phyloP scores from a whole-genome alignment of 2,888 invertebrate species.

The Diarsia dahlii region DNA sequence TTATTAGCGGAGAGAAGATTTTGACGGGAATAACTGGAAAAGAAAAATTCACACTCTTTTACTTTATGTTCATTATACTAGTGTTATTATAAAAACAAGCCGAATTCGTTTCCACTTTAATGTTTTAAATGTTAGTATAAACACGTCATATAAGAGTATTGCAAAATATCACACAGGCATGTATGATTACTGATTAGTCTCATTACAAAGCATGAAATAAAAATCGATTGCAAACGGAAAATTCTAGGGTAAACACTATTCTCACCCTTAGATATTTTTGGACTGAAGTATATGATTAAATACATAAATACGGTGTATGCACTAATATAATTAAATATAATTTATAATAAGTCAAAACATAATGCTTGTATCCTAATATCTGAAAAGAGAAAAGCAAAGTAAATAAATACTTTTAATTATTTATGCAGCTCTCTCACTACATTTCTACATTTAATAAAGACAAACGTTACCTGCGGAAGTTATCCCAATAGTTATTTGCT shows the following conservation, averaged over 20 bases:
- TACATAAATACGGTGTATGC: conserved; percentile 67
- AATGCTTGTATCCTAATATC: conserved; percentile 79
- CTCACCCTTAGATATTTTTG: conserved; percentile 74
- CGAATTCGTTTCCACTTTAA: conserved; percentile 28
- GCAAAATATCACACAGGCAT: conserved; percentile 48
- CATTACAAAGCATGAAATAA: conserved; percentile 55
- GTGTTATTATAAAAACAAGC: conserved; percentile 25
- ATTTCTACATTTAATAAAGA: conserved; percentile 6
- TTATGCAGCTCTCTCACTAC: conserved; percentile 18
- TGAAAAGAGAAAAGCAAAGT: conserved; percentile 82
- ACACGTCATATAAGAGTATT: conserved; percentile 52
- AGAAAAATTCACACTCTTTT: conserved; percentile 50
- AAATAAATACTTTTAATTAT: conserved; percentile 60
- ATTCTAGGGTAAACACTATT: conserved; percentile 71
- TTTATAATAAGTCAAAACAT: conserved; percentile 57
- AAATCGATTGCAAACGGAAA: conserved; percentile 53
- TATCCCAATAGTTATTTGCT: conserved; percentile 98
- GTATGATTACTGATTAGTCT: conserved; percentile 59
- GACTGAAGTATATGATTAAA: conserved; percentile 62
- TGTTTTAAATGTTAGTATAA: conserved; percentile 67
- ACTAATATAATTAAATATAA: conserved; percentile 63
- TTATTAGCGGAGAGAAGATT: conserved; percentile 94
- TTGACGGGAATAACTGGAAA: conserved; percentile 96
- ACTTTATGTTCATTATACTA: conserved; percentile 1
- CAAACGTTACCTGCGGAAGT: conserved; percentile 94